phyloP scores from a whole-genome alignment of 2,113 vertebrate genomes.

The Eptesicus fuscus region DNA sequence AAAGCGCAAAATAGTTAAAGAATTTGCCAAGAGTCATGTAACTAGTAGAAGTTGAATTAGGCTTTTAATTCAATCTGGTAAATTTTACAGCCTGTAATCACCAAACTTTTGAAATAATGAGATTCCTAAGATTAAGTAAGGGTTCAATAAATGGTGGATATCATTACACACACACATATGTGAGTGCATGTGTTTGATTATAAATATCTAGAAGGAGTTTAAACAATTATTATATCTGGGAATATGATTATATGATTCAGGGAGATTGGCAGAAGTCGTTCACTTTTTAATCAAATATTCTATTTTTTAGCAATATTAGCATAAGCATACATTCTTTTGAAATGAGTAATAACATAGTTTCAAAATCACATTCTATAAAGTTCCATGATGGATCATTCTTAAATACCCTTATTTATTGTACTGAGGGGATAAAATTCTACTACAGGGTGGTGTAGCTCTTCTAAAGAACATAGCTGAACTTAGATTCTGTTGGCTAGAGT shows the following conservation, averaged over 20 bases:
- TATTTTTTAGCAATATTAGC: background rate
- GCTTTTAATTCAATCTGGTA: background rate
- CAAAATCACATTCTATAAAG: background rate
- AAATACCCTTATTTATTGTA: background rate
- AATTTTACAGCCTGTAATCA: background rate
- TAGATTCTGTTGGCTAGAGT: background rate
- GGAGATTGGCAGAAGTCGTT: background rate
- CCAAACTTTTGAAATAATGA: background rate
- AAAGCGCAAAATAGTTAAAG: background rate
- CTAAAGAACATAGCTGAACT: background rate
- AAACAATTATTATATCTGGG: background rate
- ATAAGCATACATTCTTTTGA: background rate
- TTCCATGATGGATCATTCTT: background rate
- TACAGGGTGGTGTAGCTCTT: background rate
- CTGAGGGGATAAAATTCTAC: background rate
- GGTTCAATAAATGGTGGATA: background rate
- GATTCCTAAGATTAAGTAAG: background rate
- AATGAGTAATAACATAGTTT: background rate
- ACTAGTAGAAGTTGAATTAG: background rate
- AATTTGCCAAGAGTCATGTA: background rate
- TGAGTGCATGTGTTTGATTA: background rate
- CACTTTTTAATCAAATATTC: background rate
- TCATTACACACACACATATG: background rate
- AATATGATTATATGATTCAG: background rate
- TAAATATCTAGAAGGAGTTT: background rate